Conservation (phyloP, 2,888 invertebrate genomes). For the Aphidoletes aphidimyza region DNA sequence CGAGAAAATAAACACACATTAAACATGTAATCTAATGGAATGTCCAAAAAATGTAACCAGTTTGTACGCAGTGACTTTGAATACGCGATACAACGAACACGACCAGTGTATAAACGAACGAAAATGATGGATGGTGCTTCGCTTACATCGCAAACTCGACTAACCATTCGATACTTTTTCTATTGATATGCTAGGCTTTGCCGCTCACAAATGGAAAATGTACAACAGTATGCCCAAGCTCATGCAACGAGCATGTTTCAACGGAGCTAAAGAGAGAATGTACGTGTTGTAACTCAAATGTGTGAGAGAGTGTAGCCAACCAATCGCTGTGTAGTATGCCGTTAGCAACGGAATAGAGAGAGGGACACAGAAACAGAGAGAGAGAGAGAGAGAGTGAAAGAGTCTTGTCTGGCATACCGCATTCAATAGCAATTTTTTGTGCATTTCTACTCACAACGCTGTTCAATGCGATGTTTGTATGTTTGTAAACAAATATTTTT, state of each 20-base stretch:
- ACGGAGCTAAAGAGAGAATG: not conserved
- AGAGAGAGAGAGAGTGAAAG: not conserved
- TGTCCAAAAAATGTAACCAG: too few relatives aligned
- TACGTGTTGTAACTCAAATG: not conserved
- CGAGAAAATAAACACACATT: too few relatives aligned
- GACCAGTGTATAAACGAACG: not conserved
- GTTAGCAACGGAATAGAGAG: not conserved
- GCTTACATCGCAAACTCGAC: constrained; percentile 39
- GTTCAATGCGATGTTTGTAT: not conserved
- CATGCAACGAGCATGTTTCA: not conserved
- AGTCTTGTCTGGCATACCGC: not conserved
- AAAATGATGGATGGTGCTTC: constrained; percentile 44
- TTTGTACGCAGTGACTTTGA: too few relatives aligned
- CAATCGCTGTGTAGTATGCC: not conserved
- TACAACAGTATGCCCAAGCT: too few relatives aligned
- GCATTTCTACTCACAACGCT: not conserved
- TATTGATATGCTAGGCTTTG: constrained; percentile 12
- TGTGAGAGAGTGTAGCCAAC: not conserved
- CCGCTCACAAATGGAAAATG: not conserved
- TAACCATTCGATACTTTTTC: not conserved
- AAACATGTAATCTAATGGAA: too few relatives aligned
- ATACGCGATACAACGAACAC: not conserved
- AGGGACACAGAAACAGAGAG: not conserved
- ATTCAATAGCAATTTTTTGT: not conserved
- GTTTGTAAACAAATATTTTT: constrained; percentile 3